Base-by-base conservation (phyloP, 2,888 invertebrate species). In the Diarsia mendica region DNA sequence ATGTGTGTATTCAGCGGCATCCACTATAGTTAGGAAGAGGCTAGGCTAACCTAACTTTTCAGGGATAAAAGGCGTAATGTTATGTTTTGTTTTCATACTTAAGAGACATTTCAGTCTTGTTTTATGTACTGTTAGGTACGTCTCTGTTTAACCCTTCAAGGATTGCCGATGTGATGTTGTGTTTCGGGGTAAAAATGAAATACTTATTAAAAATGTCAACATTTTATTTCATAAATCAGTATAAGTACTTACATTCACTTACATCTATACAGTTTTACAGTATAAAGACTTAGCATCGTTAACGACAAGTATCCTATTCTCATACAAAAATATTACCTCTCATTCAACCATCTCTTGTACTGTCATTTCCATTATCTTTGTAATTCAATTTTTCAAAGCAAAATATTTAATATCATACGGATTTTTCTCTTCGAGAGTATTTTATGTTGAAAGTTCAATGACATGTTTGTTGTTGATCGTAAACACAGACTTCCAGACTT, bases 191-290 rank as follows among this genome's bases (percentile, higher is more conserved):
- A 20, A 3, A 77, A 77, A 65, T 39, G 0, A 65, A 77, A 79
- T 15, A 77, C 15, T 10, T 44, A 63, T 53, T 77, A 89, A 89
- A 94, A 95, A 94, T 92, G 91, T 95, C 95, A 96, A 96, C 96
- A 96, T 95, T 96, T 95, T 96, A 96, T 95, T 77, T 96, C 91
- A 92, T 96, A 94, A 95, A 95, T 93, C 93, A 93, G 93, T 96
- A 95, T 93, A 95, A 94, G 92, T 94, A 92, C 92, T 94, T 94
- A 95, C 91, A 94, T 91, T 87, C 88, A 93, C 91, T 93, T 93
- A 92, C 65, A 87, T 68, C 78, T 90, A 90, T 85, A 92, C 89
- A 94, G 92, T 92, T 92, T 86, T 94, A 94, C 88, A 94, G 91
- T 94, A 93, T 90, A 94, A 92, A 93, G 93, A 92, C 91, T 92